A percentile compares a stretch with the other conserved stretches of the same genome.
These are phyloP conservation scores for Anthopleura sola DNA, from an alignment of 64 coral and sea anemone genomes.

Conservation along the genomic window DNA sequence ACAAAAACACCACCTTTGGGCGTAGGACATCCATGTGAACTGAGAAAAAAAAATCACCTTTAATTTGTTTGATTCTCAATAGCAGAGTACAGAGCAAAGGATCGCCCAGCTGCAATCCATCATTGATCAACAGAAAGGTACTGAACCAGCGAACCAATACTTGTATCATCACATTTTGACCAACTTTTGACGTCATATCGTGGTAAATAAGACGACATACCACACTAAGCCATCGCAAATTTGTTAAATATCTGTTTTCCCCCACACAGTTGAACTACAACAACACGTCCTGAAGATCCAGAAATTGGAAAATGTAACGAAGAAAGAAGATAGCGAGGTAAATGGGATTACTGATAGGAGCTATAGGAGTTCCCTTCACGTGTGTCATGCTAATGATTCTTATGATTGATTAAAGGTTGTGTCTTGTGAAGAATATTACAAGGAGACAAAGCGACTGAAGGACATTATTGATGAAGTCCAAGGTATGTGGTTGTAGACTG, in stretches of 20 bases:
- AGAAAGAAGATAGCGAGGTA: not conserved
- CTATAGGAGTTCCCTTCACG: too few species aligned
- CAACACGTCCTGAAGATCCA: not conserved
- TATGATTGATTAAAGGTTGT: not conserved
- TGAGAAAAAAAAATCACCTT: too few species aligned
- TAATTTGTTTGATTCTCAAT: not conserved
- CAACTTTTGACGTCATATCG: too few species aligned
- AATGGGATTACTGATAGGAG: not conserved
- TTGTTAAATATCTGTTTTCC: too few species aligned
- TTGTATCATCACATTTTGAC: too few species aligned
- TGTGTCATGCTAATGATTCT: too few species aligned
- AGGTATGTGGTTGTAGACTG: not conserved
- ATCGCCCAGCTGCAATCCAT: not conserved
- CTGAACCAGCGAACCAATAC: not conserved
- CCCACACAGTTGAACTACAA: not conserved
- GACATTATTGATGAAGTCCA: constrained; percentile 44
- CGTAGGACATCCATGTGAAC: not conserved
- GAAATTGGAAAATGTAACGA: not conserved
- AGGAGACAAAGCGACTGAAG: constrained; percentile 33
- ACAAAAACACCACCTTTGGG: too few species aligned
- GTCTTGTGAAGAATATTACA: not conserved
- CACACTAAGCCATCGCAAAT: too few species aligned
- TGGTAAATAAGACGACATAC: too few species aligned
- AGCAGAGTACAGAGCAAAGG: not conserved
- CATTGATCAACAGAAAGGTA: not conserved